A percentile compares a stretch with the other conserved stretches of the same genome.
Evolutionary conservation across 2,797 vertebrate species (phyloP).

Genomic region (Natrix natrix): DNA sequence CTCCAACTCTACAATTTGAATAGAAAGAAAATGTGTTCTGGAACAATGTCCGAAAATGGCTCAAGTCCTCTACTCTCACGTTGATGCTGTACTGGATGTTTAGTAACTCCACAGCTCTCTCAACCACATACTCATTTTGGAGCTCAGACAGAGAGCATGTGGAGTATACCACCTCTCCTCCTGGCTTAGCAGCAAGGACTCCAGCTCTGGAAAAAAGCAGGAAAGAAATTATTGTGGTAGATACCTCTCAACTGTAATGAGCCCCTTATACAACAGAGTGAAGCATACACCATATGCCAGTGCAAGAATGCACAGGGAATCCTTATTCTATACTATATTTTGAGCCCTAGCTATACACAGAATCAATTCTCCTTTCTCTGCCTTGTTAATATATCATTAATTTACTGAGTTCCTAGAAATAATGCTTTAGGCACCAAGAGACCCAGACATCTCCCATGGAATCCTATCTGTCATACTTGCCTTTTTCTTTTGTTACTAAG

Average conservation of each 20-base stretch:
- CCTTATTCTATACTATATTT: background rate
- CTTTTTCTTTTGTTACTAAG: background rate
- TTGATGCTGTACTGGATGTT: conserved; percentile 73
- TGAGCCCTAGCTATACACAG: too few species aligned
- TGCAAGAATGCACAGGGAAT: background rate
- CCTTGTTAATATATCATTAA: background rate
- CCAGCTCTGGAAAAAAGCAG: conserved; percentile 76
- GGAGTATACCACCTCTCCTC: conserved; percentile 86
- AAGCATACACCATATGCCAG: background rate
- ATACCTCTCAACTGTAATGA: background rate
- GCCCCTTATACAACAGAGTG: background rate
- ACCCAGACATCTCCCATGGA: background rate
- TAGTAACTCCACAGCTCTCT: conserved; percentile 78
- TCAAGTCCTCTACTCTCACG: conserved; percentile 76
- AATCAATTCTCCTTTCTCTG: background rate
- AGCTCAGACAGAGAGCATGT: conserved; percentile 90
- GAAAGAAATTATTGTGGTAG: fast-evolving
- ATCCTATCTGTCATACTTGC: background rate
- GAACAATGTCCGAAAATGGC: conserved; percentile 75
- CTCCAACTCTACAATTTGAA: conserved; percentile 77
- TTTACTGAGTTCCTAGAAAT: background rate
- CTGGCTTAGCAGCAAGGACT: conserved; percentile 77
- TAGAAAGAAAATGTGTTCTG: conserved; percentile 85
- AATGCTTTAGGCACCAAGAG: background rate
- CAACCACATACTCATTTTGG: conserved; percentile 88